Percentiles rank a stretch among this genome's conserved stretches.
Conservation (phyloP, 2,888 invertebrate genomes). For the Caenorhabditis auriculariae region DNA sequence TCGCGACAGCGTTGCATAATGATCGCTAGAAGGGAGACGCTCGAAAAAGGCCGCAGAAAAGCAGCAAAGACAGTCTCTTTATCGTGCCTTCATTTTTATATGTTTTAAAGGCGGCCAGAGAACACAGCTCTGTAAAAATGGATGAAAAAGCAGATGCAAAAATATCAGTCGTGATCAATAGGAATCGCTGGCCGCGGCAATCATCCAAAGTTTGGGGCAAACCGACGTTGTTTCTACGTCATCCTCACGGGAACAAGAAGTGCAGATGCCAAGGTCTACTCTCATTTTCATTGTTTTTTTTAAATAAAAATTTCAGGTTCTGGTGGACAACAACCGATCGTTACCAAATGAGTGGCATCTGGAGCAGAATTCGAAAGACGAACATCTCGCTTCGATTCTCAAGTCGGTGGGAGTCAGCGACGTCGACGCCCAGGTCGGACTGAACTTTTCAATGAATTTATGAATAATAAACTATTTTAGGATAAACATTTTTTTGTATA, state of each 20-base stretch:
- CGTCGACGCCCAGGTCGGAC: slow-evolving; percentile 31
- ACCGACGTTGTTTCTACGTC: slow-evolving; percentile 48
- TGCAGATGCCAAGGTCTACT: slow-evolving; percentile 7
- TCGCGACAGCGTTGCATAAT: no score
- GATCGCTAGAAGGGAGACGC: no score
- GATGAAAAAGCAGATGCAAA: no score
- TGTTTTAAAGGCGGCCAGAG: no score
- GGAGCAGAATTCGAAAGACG: slow-evolving; percentile 37
- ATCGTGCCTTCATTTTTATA: no score
- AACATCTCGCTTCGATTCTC: slow-evolving; percentile 33
- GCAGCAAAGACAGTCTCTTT: no score
- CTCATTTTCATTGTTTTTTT: no score
- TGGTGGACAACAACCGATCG: slow-evolving; percentile 23
- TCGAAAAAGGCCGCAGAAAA: no score
- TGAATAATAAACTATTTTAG: no score
- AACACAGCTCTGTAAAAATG: no score
- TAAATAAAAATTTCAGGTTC: slow-evolving; percentile 13
- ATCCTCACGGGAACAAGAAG: slow-evolving; percentile 27
- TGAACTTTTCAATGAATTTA: background rate
- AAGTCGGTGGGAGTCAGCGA: slow-evolving; percentile 37
- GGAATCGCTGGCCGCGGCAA: slow-evolving; percentile 59
- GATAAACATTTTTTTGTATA: no score
- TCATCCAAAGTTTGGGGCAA: slow-evolving; percentile 58
- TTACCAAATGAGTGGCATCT: slow-evolving; percentile 51
- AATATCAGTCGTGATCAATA: no score